Evolutionary conservation across 1,140 invertebrate genomes (phyloP).

Genomic region (Calephelis nemesis): DNA sequence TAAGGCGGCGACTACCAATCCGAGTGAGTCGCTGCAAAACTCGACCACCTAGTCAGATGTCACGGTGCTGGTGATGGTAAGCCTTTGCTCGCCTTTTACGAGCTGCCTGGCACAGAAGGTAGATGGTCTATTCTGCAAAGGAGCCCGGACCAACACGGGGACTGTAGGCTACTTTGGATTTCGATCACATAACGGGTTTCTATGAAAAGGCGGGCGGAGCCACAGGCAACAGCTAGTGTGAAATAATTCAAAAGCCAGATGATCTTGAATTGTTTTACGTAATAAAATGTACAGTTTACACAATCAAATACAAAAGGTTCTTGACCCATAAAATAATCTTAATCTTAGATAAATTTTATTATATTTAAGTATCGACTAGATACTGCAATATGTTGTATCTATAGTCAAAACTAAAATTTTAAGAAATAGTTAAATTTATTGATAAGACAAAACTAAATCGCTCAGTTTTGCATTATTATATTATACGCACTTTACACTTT

Average conservation of each 20-base stretch:
- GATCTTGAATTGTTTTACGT: neutral
- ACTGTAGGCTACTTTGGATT: too few relatives aligned
- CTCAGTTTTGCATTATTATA: slow-evolving; percentile 5
- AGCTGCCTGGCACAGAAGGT: too few relatives aligned
- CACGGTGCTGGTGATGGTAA: too few relatives aligned
- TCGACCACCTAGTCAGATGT: too few relatives aligned
- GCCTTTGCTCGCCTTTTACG: too few relatives aligned
- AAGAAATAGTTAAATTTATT: neutral
- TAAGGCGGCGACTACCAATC: too few relatives aligned
- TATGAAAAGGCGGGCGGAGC: too few relatives aligned
- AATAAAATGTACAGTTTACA: neutral
- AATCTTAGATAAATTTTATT: slow-evolving; percentile 1
- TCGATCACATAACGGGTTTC: too few relatives aligned
- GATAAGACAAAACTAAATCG: neutral
- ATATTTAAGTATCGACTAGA: neutral
- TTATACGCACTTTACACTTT: neutral
- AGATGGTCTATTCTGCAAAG: too few relatives aligned
- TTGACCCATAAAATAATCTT: slow-evolving; percentile 10
- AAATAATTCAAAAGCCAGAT: neutral
- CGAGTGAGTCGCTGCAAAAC: too few relatives aligned
- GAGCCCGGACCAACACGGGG: too few relatives aligned
- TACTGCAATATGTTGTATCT: slow-evolving; percentile 8
- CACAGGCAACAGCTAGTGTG: too few relatives aligned
- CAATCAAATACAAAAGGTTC: slow-evolving; percentile 4
- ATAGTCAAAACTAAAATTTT: neutral